phyloP scores from a whole-genome alignment of 2,113 vertebrate genomes.

The Lanius ludovicianus region DNA sequence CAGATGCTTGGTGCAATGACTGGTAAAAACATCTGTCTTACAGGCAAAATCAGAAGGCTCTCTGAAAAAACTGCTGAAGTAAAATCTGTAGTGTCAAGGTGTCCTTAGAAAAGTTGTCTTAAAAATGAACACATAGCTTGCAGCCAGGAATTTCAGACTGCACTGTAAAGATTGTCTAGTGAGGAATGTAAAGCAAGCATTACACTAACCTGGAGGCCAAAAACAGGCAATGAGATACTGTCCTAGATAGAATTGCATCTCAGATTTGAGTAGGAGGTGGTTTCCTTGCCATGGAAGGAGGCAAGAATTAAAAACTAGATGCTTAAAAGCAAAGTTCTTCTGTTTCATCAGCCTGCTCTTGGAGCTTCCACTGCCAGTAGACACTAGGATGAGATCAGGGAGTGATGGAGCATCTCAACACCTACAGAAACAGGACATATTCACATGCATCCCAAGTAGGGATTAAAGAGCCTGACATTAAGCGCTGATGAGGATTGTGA shows the following conservation, averaged over 20 bases:
- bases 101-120: background rate
- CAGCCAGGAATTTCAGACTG: background rate
- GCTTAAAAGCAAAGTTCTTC: background rate
- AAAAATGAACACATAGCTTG: background rate
- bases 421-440: background rate
- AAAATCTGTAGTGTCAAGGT: background rate
- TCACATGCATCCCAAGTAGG: background rate
- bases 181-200: background rate
- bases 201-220: background rate
- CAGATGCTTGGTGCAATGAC: background rate
- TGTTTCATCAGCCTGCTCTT: background rate
- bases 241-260: background rate
- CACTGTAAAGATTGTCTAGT: background rate
- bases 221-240: background rate
- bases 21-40: background rate
- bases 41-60: background rate
- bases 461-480: background rate
- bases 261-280: conserved; percentile 1
- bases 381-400: background rate
- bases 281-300: conserved; percentile 10
- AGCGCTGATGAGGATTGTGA: background rate
- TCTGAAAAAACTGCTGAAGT: background rate
- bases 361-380: background rate
- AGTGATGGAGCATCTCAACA: background rate
- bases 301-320: background rate